Percentiles rank a stretch among this genome's conserved stretches.
phyloP scores from a whole-genome alignment of 2,113 vertebrate species.

The Pachypanchax playfairii region DNA sequence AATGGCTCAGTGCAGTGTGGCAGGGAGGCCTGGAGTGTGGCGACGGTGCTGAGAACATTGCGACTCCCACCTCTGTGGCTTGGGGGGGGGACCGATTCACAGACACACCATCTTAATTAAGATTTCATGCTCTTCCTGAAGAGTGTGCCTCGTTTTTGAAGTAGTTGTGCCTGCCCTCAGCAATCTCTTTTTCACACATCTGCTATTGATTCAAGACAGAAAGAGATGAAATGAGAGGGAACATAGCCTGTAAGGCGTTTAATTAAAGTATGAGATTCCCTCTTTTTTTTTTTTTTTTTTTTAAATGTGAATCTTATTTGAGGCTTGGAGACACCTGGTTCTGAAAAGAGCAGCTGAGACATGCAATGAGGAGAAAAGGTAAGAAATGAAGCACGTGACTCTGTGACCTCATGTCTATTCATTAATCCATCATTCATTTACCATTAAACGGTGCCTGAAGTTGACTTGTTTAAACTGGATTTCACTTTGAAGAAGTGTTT shows the following conservation, averaged over 20 bases:
- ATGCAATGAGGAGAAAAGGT: neutral
- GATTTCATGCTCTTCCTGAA: constrained; percentile 71
- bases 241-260: constrained; percentile 45
- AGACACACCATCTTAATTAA: constrained; percentile 64
- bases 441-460: neutral
- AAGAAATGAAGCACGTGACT: neutral
- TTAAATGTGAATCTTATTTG: neutral
- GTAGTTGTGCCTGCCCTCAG: constrained; percentile 50
- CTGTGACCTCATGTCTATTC: constrained; percentile 2
- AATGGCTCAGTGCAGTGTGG: constrained; percentile 31
- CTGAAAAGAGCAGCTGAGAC: constrained; percentile 13
- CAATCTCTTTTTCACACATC: constrained; percentile 53
- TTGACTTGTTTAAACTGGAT: constrained; percentile 12
- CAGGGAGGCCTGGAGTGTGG: constrained; percentile 27
- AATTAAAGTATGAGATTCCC: constrained; percentile 33
- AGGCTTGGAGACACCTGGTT: constrained; percentile 32
- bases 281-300: neutral
- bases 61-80: constrained; percentile 50
- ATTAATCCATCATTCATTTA: constrained; percentile 25
- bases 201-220: constrained; percentile 63
- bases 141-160: constrained; percentile 53
- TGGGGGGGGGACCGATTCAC: constrained; percentile 31
- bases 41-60: constrained; percentile 22
- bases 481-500: constrained; percentile 18
- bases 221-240: constrained; percentile 47